These are phyloP conservation scores for Sarcophaga variegata DNA, from an alignment of 2,888 invertebrate genomes.

Conservation along the genomic window DNA sequence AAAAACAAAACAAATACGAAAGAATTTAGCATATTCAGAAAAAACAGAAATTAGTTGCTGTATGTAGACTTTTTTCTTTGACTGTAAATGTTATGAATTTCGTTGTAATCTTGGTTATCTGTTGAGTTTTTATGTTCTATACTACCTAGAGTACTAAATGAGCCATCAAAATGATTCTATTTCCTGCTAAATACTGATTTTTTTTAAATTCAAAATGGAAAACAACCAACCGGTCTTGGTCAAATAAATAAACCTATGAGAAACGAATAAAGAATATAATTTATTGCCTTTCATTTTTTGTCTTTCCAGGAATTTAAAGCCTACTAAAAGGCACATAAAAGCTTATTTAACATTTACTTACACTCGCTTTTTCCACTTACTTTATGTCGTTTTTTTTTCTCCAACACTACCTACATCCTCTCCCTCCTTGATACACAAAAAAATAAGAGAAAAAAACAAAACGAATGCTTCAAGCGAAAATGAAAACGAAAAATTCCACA, in stretches of 20 bases:
- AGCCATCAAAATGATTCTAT: too few species aligned
- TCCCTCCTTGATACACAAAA: not conserved
- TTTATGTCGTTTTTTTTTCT: too few species aligned
- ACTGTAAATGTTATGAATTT: too few species aligned
- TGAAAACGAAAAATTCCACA: constrained; percentile 4
- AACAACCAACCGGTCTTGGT: not conserved
- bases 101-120: too few species aligned
- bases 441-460: not conserved
- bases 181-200: not conserved
- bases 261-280: constrained; percentile 35
- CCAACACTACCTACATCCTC: not conserved
- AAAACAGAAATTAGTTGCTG: too few species aligned
- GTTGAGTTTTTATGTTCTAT: too few species aligned
- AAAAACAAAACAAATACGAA: too few species aligned
- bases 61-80: too few species aligned
- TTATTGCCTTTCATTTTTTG: constrained; percentile 33
- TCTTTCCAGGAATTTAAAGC: constrained; percentile 41
- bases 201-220: not conserved
- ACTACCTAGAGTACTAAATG: too few species aligned
- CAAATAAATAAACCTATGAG: constrained; percentile 2
- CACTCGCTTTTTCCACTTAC: not conserved
- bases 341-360: constrained; percentile 40
- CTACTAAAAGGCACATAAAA: constrained; percentile 56
- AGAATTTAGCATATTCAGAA: too few species aligned
- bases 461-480: constrained; percentile 1